Evolutionary conservation across 2,888 invertebrate genomes (phyloP).

Genomic region (Altica lythri): DNA sequence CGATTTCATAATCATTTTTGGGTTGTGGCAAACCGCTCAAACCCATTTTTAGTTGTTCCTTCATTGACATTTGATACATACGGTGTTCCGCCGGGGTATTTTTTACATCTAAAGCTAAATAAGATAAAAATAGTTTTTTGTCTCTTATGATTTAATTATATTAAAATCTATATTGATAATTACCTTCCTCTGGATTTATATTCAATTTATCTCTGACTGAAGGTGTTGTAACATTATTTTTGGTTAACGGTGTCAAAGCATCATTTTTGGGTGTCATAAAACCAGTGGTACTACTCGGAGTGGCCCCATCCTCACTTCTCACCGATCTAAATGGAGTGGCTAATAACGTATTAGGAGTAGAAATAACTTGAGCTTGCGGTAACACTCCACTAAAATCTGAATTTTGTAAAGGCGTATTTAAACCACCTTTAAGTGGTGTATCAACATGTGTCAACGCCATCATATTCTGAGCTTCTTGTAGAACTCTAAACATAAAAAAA

Average conservation of each 20-base stretch:
- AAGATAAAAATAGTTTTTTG: not conserved
- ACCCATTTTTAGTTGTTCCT: constrained; percentile 76
- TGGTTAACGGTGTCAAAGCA: constrained; percentile 56
- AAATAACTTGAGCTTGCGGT: constrained; percentile 71
- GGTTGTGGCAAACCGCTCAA: constrained; percentile 85
- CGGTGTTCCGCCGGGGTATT: constrained; percentile 72
- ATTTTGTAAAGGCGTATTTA: constrained; percentile 91
- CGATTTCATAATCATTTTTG: constrained; percentile 97
- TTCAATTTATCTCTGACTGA: constrained; percentile 90
- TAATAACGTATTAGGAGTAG: constrained; percentile 91
- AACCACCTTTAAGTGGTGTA: constrained; percentile 94
- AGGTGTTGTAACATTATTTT: constrained; percentile 60
- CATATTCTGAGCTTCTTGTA: constrained; percentile 97
- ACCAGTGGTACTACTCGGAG: constrained; percentile 61
- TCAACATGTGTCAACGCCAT: constrained; percentile 98
- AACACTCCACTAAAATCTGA: constrained; percentile 85
- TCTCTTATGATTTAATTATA: too few species aligned
- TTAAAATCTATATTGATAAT: not conserved
- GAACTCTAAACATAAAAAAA: constrained; percentile 65
- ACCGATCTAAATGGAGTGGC: constrained; percentile 82
- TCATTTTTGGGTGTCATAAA: constrained; percentile 63
- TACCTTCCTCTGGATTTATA: constrained; percentile 87
- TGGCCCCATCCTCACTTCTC: constrained; percentile 67
- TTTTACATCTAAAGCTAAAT: constrained; percentile 61
- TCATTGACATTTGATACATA: constrained; percentile 71